Conservation (phyloP, 2,797 vertebrate species). For the Bovichtus variegatus region DNA sequence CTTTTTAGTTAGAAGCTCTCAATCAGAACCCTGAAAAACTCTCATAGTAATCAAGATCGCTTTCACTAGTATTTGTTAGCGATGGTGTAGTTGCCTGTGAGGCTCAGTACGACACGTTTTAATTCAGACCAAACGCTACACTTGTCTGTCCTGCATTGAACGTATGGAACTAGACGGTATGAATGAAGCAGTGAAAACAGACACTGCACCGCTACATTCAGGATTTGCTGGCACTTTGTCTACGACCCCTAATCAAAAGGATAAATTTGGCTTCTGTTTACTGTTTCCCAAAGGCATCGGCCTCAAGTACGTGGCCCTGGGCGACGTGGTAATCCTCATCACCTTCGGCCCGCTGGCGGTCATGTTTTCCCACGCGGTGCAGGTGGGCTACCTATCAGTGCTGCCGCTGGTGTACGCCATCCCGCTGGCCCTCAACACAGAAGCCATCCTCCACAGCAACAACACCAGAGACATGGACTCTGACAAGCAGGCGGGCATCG, state of each 20-base stretch:
- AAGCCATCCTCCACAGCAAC: slow-evolving; percentile 99
- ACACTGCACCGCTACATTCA: not conserved
- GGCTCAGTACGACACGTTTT: not conserved
- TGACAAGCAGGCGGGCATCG: slow-evolving; percentile 94
- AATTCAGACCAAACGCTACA: not conserved
- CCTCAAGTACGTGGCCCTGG: slow-evolving; percentile 97
- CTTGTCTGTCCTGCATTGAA: not conserved
- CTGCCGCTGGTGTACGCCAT: slow-evolving; percentile 94
- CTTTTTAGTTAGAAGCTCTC: not conserved
- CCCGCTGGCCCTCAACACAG: slow-evolving; percentile 95
- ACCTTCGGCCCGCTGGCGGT: slow-evolving; percentile 97
- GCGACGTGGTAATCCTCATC: slow-evolving; percentile 97
- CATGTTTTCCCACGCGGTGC: slow-evolving; percentile 96
- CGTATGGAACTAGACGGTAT: not conserved
- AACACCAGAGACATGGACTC: slow-evolving; percentile 99
- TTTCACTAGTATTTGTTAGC: not conserved
- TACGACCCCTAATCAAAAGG: not conserved
- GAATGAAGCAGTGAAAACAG: not conserved
- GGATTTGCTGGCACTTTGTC: not conserved
- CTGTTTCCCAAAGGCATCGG: slow-evolving; percentile 89
- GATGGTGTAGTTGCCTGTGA: not conserved
- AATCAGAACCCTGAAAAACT: not conserved
- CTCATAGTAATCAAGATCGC: not conserved
- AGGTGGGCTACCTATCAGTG: slow-evolving; percentile 94
- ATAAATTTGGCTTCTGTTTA: not conserved